A percentile compares a stretch with the other conserved stretches of the same genome.
Evolutionary conservation across 2,888 invertebrate species (phyloP).

Genomic region (Conchocele bisecta): DNA sequence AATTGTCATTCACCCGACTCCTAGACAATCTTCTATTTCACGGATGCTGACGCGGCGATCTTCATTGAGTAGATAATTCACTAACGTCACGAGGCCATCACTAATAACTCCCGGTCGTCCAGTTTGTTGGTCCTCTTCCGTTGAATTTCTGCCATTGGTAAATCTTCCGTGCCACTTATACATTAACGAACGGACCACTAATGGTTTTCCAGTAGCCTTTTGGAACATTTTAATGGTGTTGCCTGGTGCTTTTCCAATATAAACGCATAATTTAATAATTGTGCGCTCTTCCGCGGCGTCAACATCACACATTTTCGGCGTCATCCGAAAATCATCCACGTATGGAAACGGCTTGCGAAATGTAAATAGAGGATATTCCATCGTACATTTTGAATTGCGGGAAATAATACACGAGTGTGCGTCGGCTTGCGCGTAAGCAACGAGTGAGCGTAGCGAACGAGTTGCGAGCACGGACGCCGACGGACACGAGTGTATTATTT

Average conservation of each 20-base stretch:
- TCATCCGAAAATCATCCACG: too few species aligned
- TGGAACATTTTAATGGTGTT: neutral
- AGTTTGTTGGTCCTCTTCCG: neutral
- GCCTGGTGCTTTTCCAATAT: neutral
- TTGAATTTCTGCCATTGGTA: neutral
- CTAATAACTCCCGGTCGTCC: neutral
- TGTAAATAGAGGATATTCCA: too few species aligned
- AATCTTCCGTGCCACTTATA: constrained; percentile 6
- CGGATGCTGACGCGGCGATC: neutral
- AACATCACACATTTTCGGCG: too few species aligned
- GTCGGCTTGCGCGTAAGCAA: too few species aligned
- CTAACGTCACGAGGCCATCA: neutral
- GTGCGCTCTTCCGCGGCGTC: neutral
- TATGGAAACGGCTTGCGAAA: too few species aligned
- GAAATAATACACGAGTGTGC: too few species aligned
- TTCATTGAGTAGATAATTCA: neutral
- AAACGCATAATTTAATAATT: neutral
- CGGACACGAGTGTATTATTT: too few species aligned
- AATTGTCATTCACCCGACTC: neutral
- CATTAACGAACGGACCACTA: neutral
- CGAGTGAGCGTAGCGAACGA: too few species aligned
- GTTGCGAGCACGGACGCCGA: too few species aligned
- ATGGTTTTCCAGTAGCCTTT: neutral
- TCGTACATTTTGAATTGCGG: too few species aligned
- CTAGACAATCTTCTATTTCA: neutral